phyloP scores from a whole-genome alignment of 2,797 vertebrate genomes.

The Myripristis jacobus region DNA sequence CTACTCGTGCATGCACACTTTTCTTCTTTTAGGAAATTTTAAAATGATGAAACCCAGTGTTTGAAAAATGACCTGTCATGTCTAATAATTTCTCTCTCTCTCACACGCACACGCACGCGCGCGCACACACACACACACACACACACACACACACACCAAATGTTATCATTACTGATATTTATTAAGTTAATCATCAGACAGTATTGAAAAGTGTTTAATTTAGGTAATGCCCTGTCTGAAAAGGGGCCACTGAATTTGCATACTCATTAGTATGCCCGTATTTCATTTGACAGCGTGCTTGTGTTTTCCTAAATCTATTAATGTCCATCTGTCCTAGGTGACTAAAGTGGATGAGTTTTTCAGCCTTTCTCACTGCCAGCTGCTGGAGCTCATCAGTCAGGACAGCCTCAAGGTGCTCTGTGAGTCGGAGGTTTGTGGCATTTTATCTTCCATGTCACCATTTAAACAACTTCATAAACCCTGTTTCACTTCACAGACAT shows the following conservation, averaged over 20 bases:
- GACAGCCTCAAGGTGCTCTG: conserved; percentile 89
- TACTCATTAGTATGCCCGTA: not conserved
- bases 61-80: too few relatives aligned
- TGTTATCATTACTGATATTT: too few relatives aligned
- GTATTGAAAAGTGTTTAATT: too few relatives aligned
- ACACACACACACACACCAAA: too few relatives aligned
- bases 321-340: conserved; percentile 73
- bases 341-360: conserved; percentile 90
- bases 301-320: not conserved
- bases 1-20: too few relatives aligned
- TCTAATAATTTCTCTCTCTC: too few relatives aligned
- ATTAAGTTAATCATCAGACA: too few relatives aligned
- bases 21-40: too few relatives aligned
- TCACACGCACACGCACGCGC: too few relatives aligned
- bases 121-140: too few relatives aligned
- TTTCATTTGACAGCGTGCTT: not conserved
- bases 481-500: not conserved
- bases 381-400: conserved; percentile 88
- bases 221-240: not conserved
- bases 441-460: not conserved
- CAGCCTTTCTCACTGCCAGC: conserved; percentile 87
- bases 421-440: conserved; percentile 82
- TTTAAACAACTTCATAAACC: not conserved
- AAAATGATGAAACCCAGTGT: too few relatives aligned
- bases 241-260: not conserved